These are phyloP conservation scores for Aporrectodea caliginosa DNA, from an alignment of 1,140 invertebrate species.

Conservation along the genomic window DNA sequence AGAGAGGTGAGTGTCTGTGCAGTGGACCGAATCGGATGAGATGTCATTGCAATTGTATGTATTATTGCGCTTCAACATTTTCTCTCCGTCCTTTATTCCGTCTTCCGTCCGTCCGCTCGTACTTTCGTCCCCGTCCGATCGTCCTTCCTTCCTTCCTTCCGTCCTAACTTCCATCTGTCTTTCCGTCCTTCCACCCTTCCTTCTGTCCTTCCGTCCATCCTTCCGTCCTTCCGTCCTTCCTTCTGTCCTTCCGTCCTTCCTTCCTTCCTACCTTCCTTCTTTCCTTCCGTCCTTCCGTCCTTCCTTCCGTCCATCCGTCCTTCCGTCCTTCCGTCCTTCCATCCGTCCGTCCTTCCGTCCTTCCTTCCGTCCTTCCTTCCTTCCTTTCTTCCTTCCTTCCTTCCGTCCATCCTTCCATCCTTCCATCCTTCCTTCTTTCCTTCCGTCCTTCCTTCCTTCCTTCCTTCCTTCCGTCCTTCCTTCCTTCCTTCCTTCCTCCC, in stretches of 20 bases:
- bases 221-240: no score
- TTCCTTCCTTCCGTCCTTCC: neutral
- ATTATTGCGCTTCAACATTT: no score
- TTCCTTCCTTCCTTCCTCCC: neutral
- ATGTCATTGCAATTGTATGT: no score
- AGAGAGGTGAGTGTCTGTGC: no score
- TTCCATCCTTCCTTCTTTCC: neutral
- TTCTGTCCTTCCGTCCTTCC: conserved; percentile 4
- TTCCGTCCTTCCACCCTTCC: no score
- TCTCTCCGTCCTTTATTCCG: no score
- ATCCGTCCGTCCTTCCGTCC: no score
- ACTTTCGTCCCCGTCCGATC: neutral
- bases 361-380: neutral
- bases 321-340: no score
- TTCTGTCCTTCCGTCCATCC: no score
- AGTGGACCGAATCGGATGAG: no score
- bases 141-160: neutral
- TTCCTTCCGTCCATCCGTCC: no score
- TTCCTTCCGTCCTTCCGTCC: conserved; percentile 1
- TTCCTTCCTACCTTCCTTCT: neutral
- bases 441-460: neutral
- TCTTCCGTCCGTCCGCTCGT: conserved; percentile 6
- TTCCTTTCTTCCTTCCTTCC: neutral
- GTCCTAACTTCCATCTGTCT: neutral
- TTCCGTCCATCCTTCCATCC: no score